Evolutionary conservation across 2,888 invertebrate species (phyloP).

Genomic region (Stenurella melanura): DNA sequence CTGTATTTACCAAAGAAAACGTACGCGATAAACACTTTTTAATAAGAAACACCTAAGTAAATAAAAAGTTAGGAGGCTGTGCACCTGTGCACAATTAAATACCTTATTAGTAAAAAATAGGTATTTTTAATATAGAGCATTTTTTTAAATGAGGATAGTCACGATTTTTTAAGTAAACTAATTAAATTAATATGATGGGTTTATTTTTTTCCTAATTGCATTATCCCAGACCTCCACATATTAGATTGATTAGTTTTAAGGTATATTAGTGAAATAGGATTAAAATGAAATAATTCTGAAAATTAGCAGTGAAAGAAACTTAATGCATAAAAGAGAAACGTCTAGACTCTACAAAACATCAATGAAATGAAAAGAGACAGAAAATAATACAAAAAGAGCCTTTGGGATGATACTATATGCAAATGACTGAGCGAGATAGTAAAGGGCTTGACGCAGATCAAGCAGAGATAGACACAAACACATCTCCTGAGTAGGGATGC

Average conservation of each 20-base stretch:
- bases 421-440: constrained; percentile 50
- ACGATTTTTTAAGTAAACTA: too few relatives aligned
- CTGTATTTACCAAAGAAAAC: too few relatives aligned
- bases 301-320: neutral
- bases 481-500: constrained; percentile 60
- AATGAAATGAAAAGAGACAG: constrained; percentile 54
- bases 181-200: too few relatives aligned
- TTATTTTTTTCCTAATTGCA: too few relatives aligned
- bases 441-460: constrained; percentile 31
- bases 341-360: constrained; percentile 52
- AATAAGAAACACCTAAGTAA: too few relatives aligned
- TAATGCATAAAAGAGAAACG: constrained; percentile 37
- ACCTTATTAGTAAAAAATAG: too few relatives aligned
- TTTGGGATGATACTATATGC: constrained; percentile 52
- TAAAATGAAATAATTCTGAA: neutral
- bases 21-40: too few relatives aligned
- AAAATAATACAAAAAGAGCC: constrained; percentile 39
- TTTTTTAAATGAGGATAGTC: too few relatives aligned
- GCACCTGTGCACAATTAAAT: too few relatives aligned
- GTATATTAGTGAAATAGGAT: neutral
- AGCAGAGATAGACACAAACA: constrained; percentile 53
- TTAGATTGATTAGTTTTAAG: neutral
- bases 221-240: too few relatives aligned
- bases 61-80: too few relatives aligned
- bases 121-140: too few relatives aligned